Percentiles rank a stretch among this genome's conserved stretches.
phyloP scores from a whole-genome alignment of 2,888 invertebrate genomes.

The Griposia aprilina region DNA sequence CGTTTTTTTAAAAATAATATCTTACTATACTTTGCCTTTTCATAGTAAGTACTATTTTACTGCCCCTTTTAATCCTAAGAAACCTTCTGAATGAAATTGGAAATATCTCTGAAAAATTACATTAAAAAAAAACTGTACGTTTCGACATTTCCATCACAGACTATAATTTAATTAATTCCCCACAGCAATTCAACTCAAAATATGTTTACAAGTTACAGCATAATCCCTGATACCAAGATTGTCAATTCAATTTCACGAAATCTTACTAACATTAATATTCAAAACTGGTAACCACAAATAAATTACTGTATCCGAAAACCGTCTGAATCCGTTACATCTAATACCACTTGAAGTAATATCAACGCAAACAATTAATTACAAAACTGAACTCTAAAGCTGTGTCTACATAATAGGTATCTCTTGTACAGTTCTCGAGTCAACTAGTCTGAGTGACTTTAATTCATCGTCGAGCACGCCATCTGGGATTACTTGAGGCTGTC shows the following conservation, averaged over 20 bases:
- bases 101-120: neutral
- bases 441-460: slow-evolving; percentile 82
- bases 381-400: slow-evolving; percentile 64
- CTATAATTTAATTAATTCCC: slow-evolving; percentile 42
- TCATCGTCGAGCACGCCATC: slow-evolving; percentile 81
- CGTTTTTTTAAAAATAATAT: neutral
- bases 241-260: slow-evolving; percentile 63
- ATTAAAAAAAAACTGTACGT: neutral
- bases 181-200: slow-evolving; percentile 46
- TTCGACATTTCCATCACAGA: slow-evolving; percentile 18
- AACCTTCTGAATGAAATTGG: neutral
- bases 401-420: slow-evolving; percentile 73
- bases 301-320: slow-evolving; percentile 63
- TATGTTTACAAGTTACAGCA: slow-evolving; percentile 55
- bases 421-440: slow-evolving; percentile 71
- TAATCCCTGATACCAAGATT: slow-evolving; percentile 64
- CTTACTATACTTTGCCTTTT: neutral
- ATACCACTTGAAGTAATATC: slow-evolving; percentile 66
- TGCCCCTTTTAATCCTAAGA: too few species aligned
- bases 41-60: neutral
- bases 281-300: slow-evolving; percentile 62
- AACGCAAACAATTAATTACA: slow-evolving; percentile 68
- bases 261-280: slow-evolving; percentile 62
- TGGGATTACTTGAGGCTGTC: slow-evolving; percentile 84
- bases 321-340: slow-evolving; percentile 62